Base-by-base conservation (phyloP, 2,797 vertebrate genomes). In the Neoniphon sammara region DNA sequence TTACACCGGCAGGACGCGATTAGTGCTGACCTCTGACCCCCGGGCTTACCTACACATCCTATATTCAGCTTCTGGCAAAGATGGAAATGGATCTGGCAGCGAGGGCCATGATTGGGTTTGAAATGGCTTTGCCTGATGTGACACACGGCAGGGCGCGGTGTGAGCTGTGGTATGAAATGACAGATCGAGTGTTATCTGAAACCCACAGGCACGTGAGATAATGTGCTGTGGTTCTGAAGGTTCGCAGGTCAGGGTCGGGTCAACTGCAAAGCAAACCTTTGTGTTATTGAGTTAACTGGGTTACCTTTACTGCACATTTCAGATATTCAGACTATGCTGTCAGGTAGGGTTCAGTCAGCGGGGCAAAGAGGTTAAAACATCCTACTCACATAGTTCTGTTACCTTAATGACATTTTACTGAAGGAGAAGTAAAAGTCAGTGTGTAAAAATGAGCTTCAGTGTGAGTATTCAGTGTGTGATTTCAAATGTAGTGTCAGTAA, bases 11-110 rank as follows among this genome's bases (percentile, higher is more conserved):
- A 31, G 20, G 47, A 82, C 60, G 39, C 63, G 84, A 88, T 88
- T 70, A 80, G 53, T 17, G 1, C 3, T 5, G 58, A 87, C 82
- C 82, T 88, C 70, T 88, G 76, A 89, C 87, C 90, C 47, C 14
- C 23, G 3, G 15, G 69, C 62, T 62, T 25, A 46, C 44, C 42
- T 46, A 0, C 73, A 57, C 34, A 62, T 1, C 49, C 50, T 39
- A 0, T 17, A 63, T 31, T 61, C 64, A 68, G 73, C 56, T 65
- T 39, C 2, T 9, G 31, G 62, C 57, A 0, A 1, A 25, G 20
- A 18, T 0, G 44, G 75, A 73, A 68, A 44, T n/a, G 52, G 31
- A 67, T 44, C 59, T 61, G 44, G 27, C 7, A 25, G 44, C 7
- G 65, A 73, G 70, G 72, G 71, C 44, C 27, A 2, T 4, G n/a